Conservation (phyloP, 2,888 invertebrate species). For the Strigamia crassipes region DNA sequence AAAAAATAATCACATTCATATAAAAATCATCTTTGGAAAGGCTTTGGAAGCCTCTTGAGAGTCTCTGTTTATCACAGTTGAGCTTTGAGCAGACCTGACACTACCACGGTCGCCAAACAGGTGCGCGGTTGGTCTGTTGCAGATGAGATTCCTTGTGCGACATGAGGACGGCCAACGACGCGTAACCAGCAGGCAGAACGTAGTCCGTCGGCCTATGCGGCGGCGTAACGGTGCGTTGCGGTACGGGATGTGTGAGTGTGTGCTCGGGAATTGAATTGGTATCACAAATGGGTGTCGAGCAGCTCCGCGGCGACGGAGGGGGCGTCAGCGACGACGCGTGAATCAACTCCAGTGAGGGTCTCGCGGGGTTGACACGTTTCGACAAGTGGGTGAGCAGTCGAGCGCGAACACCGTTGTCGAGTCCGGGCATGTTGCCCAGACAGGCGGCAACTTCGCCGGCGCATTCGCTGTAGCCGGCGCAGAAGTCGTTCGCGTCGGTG, state of each 20-base stretch:
- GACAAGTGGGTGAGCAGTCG: constrained; percentile 87
- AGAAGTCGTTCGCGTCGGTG: constrained; percentile 75
- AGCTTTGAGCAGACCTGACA: constrained; percentile 8
- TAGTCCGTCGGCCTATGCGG: background rate
- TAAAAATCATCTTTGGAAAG: background rate
- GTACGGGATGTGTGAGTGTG: background rate
- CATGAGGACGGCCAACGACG: constrained; percentile 46
- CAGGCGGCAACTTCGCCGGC: constrained; percentile 86
- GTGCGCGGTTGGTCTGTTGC: constrained; percentile 14
- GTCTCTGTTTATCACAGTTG: constrained; percentile 6
- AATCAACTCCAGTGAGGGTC: background rate
- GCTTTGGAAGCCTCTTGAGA: background rate
- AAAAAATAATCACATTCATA: background rate
- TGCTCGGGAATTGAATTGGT: background rate
- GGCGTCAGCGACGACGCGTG: constrained; percentile 17
- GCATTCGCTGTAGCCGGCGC: constrained; percentile 84
- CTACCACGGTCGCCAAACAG: constrained; percentile 45
- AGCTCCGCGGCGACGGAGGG: constrained; percentile 30
- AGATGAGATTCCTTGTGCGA: constrained; percentile 39
- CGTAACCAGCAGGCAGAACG: constrained; percentile 39
- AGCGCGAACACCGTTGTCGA: constrained; percentile 81
- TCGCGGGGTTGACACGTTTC: constrained; percentile 66
- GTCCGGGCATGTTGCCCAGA: constrained; percentile 80
- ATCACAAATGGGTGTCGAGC: constrained; percentile 35
- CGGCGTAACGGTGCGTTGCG: constrained; percentile 2